phyloP scores from a whole-genome alignment of 2,797 vertebrate species.

The Dromococcyx pavoninus region DNA sequence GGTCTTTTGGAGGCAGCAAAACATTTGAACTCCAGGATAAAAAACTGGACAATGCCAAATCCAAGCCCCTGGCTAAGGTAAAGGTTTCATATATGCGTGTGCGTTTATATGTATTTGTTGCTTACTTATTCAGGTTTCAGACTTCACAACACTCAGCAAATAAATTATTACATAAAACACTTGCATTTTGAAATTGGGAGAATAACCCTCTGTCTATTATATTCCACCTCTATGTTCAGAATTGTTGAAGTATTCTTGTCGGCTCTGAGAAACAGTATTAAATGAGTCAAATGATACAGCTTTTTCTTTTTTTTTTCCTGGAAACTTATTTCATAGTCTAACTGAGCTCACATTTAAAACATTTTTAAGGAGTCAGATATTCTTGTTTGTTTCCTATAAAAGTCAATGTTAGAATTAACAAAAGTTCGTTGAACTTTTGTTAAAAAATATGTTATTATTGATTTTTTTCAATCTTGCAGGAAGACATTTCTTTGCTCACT shows the following conservation, averaged over 20 bases:
- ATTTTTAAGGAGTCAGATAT: neutral
- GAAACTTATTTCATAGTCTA: neutral
- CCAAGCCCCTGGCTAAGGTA: conserved; percentile 72
- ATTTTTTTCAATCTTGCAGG: neutral
- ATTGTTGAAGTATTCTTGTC: neutral
- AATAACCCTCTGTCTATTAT: neutral
- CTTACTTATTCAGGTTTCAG: neutral
- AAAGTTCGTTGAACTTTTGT: neutral
- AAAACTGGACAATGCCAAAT: neutral
- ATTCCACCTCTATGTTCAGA: neutral
- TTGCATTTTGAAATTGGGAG: neutral
- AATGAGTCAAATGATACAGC: rapidly evolving
- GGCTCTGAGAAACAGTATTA: neutral
- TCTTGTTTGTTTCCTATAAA: neutral
- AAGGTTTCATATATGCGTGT: neutral
- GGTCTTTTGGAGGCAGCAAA: conserved; percentile 68
- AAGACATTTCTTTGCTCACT: neutral
- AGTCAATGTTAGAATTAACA: neutral
- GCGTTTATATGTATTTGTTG: neutral
- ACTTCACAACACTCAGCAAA: neutral
- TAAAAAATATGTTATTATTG: neutral
- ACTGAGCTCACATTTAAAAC: neutral
- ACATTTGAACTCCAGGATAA: neutral
- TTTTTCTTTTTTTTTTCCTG: neutral
- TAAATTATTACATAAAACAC: neutral